Percentiles rank a stretch among this genome's conserved stretches.
Conservation (phyloP, 2,113 vertebrate species). For the Mungos mungo region DNA sequence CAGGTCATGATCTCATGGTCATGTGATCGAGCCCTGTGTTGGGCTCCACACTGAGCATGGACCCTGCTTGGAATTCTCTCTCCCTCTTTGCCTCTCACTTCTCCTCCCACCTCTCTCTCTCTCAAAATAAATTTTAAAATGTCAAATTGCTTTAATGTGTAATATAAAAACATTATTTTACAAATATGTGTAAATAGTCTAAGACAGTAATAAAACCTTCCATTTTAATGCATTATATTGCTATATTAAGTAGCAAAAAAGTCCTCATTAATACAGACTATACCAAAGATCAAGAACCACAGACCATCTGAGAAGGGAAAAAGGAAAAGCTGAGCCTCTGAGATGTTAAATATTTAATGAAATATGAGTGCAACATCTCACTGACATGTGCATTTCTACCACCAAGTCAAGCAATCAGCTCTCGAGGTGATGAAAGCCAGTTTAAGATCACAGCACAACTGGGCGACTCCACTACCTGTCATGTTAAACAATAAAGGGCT, state of each 20-base stretch:
- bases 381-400: neutral
- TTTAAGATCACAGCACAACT: neutral
- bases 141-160: constrained; percentile 20
- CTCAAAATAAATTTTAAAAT: too few species aligned
- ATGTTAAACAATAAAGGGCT: neutral
- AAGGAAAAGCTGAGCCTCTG: neutral
- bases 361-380: neutral
- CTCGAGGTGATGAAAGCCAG: neutral
- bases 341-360: neutral
- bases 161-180: constrained; percentile 19
- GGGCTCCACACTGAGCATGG: too few species aligned
- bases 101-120: too few species aligned
- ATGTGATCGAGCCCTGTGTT: too few species aligned
- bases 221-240: neutral
- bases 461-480: neutral
- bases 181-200: neutral
- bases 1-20: too few species aligned
- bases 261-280: neutral
- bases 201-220: neutral
- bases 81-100: too few species aligned
- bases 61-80: too few species aligned
- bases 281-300: neutral
- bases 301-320: neutral
- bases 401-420: neutral
- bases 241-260: neutral